Percentiles rank a stretch among this genome's conserved stretches.
phyloP scores from a whole-genome alignment of 2,888 invertebrate species.

The Campoplex capitator region DNA sequence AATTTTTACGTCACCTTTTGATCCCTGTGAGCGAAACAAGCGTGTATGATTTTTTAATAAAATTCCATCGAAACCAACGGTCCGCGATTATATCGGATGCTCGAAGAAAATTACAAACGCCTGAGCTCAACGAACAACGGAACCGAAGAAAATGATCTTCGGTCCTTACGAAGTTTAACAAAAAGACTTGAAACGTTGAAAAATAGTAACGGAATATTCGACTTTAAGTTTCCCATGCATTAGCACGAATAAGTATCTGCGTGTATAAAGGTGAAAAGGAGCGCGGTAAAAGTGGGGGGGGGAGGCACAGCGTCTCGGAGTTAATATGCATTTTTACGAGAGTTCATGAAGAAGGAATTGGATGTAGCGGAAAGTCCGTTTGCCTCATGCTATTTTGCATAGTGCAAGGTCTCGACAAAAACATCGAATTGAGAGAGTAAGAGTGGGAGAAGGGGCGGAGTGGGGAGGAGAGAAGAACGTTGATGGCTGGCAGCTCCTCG shows the following conservation, averaged over 20 bases:
- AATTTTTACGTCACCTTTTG: too few relatives aligned
- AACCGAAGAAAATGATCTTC: background rate
- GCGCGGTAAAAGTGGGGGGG: background rate
- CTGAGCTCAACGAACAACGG: too few relatives aligned
- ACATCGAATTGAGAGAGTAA: background rate
- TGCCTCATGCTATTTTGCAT: conserved; percentile 25
- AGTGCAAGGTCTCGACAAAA: conserved; percentile 26
- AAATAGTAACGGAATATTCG: background rate
- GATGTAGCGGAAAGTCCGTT: conserved; percentile 13
- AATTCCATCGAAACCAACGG: too few relatives aligned
- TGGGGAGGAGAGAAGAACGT: background rate
- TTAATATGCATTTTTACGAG: conserved; percentile 65
- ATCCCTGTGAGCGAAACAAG: too few relatives aligned
- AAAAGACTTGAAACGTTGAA: background rate
- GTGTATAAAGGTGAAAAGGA: background rate
- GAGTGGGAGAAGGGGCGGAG: background rate
- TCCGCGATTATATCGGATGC: too few relatives aligned
- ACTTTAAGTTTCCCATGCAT: background rate
- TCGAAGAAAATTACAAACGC: too few relatives aligned
- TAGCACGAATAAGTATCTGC: background rate
- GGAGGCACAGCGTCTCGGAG: conserved; percentile 31
- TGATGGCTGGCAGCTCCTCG: background rate
- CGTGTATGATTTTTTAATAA: too few relatives aligned
- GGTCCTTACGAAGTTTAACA: background rate
- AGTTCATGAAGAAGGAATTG: conserved; percentile 23